phyloP scores from a whole-genome alignment of 1,140 invertebrate genomes.

The Pseudomyrmex cubaensis region DNA sequence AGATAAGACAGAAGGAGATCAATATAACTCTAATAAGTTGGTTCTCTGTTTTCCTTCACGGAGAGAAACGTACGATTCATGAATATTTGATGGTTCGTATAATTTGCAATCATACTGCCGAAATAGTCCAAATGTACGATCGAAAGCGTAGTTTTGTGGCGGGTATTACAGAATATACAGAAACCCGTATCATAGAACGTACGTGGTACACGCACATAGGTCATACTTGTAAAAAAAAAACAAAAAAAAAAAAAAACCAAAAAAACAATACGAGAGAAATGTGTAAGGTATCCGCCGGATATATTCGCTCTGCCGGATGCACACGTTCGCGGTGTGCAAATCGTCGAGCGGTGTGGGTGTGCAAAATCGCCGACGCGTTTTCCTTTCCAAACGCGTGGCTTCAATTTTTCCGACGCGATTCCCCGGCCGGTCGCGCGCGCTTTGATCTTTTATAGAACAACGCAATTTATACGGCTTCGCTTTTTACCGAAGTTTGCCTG shows the following conservation, averaged over 20 bases:
- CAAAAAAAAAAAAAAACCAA: too few relatives aligned
- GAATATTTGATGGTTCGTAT: background rate
- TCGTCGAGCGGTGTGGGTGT: background rate
- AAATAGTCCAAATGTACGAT: background rate
- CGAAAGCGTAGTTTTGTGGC: background rate
- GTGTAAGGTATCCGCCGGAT: slow-evolving; percentile 25
- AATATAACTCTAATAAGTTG: background rate
- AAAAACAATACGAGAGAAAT: background rate
- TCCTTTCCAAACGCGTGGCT: slow-evolving; percentile 24
- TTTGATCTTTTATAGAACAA: slow-evolving; percentile 62
- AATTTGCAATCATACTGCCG: background rate
- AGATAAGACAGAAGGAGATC: background rate
- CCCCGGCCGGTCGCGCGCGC: background rate
- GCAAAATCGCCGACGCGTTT: slow-evolving; percentile 30
- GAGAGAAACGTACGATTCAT: background rate
- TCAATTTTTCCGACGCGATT: slow-evolving; percentile 38
- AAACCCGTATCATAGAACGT: slow-evolving; percentile 8
- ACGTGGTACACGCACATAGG: background rate
- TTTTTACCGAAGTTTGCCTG: slow-evolving; percentile 58
- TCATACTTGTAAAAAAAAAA: too few relatives aligned
- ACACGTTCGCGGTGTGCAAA: background rate
- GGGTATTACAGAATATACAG: background rate
- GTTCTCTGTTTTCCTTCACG: background rate
- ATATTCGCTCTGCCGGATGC: background rate
- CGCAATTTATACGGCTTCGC: slow-evolving; percentile 48